Evolutionary conservation across 2,797 vertebrate genomes (phyloP).

Genomic region (Pipistrellus pipistrellus): DNA sequence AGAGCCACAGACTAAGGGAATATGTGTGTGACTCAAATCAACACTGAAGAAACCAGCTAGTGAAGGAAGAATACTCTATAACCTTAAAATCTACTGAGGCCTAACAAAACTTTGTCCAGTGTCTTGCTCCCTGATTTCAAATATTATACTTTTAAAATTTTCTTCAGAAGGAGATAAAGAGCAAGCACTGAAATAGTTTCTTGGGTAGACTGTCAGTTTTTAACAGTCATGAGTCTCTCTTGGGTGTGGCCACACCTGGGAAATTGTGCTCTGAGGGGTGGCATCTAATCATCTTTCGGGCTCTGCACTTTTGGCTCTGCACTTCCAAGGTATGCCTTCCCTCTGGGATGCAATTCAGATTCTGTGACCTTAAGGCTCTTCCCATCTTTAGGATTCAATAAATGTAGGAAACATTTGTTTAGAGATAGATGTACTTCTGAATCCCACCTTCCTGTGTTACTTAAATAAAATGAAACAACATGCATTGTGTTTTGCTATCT

Average conservation of each 20-base stretch:
- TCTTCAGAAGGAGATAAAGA: background rate
- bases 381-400: background rate
- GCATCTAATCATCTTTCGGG: background rate
- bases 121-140: slow-evolving; percentile 31
- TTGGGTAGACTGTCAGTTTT: background rate
- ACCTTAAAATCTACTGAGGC: background rate
- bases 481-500: background rate
- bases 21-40: slow-evolving; percentile 20
- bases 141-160: background rate
- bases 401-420: background rate
- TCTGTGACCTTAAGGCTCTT: background rate
- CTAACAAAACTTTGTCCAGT: slow-evolving; percentile 60
- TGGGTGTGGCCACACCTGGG: background rate
- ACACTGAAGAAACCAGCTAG: background rate
- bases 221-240: background rate
- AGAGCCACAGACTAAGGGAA: slow-evolving; percentile 6
- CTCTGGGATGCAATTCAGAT: background rate
- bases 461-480: background rate
- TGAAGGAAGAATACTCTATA: slow-evolving; percentile 9
- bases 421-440: background rate
- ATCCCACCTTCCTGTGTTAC: background rate
- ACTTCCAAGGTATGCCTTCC: background rate
- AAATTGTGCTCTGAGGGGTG: background rate
- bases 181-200: background rate
- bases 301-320: background rate